phyloP scores from a whole-genome alignment of 2,888 invertebrate species.

The Acronicta psi region DNA sequence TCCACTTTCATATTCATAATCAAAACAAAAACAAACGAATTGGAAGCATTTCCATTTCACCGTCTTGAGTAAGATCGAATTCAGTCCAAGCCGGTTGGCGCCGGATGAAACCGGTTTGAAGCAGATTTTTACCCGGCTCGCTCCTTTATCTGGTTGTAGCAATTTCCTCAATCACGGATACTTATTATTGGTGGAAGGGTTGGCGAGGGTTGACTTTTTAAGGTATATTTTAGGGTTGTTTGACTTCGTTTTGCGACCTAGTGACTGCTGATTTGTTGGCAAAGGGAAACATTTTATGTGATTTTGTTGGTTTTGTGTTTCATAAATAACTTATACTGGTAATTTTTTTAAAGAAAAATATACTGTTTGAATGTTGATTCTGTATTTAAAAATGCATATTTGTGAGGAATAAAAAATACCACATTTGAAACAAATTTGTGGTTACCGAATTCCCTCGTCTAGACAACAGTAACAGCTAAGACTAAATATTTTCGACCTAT shows the following conservation, averaged over 20 bases:
- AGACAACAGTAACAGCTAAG: too few species aligned
- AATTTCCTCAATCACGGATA: slow-evolving; percentile 54
- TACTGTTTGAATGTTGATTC: too few species aligned
- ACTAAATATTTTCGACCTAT: too few species aligned
- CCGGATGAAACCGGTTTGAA: slow-evolving; percentile 43
- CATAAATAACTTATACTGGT: background rate
- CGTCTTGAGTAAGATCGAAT: slow-evolving; percentile 27
- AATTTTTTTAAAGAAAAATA: too few species aligned
- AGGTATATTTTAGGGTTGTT: slow-evolving; percentile 25
- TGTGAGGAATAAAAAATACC: too few species aligned
- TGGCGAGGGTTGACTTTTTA: slow-evolving; percentile 12
- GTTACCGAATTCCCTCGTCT: too few species aligned
- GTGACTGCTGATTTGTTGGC: slow-evolving; percentile 10
- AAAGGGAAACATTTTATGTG: slow-evolving; percentile 13
- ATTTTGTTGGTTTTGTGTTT: background rate
- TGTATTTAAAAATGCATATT: too few species aligned
- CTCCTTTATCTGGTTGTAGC: slow-evolving; percentile 54
- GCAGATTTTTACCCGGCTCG: slow-evolving; percentile 49
- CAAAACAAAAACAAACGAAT: slow-evolving; percentile 7
- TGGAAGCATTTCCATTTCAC: slow-evolving; percentile 31
- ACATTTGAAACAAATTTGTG: too few species aligned
- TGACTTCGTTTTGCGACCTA: slow-evolving; percentile 23
- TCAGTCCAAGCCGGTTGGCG: slow-evolving; percentile 21
- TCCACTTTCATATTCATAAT: background rate
- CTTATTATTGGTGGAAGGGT: slow-evolving; percentile 52